phyloP scores from a whole-genome alignment of 2,888 invertebrate genomes.

The Drosophila formosana region DNA sequence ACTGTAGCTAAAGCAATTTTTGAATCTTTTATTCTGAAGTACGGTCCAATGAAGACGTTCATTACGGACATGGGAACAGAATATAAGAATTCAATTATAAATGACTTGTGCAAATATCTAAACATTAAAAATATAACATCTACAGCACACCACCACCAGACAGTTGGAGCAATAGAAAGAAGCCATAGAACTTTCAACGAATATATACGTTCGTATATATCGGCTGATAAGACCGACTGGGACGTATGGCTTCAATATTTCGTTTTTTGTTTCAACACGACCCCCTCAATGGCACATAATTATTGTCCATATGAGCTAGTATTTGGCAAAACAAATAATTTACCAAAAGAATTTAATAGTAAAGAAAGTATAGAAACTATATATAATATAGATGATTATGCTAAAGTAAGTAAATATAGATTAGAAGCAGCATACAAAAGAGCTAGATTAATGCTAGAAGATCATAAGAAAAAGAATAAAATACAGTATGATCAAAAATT shows the following conservation, averaged over 20 bases:
- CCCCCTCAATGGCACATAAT: slow-evolving; percentile 9
- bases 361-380: slow-evolving; percentile 7
- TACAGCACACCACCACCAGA: slow-evolving; percentile 15
- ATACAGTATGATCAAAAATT: not conserved
- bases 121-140: slow-evolving; percentile 13
- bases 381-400: slow-evolving; percentile 15
- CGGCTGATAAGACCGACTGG: slow-evolving; percentile 23
- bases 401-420: slow-evolving; percentile 5
- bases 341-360: not conserved
- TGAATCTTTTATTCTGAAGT: no score
- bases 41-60: no score
- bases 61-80: no score
- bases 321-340: not conserved
- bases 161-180: not conserved
- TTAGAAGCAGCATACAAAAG: slow-evolving; percentile 16
- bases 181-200: slow-evolving; percentile 2
- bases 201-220: slow-evolving; percentile 10
- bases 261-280: slow-evolving; percentile 8
- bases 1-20: no score
- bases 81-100: no score
- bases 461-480: not conserved
- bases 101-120: slow-evolving; percentile 12
- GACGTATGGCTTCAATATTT: slow-evolving; percentile 27
- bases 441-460: slow-evolving; percentile 5
- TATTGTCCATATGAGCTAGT: slow-evolving; percentile 16